Percentiles rank a stretch among this genome's conserved stretches.
Conservation (phyloP, 2,113 vertebrate genomes). For the Pseudorasbora parva region DNA sequence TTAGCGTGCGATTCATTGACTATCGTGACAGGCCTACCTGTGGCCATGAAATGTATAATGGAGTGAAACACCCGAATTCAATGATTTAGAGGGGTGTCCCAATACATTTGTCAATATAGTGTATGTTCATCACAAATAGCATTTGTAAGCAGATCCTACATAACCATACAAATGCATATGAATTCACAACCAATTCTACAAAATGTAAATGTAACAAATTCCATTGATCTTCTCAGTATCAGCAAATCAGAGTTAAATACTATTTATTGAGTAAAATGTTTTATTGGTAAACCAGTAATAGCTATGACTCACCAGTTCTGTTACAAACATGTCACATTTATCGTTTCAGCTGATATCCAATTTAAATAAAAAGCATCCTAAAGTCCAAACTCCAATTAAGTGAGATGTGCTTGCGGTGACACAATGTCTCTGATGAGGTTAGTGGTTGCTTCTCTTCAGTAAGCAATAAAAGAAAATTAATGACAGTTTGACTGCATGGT, state of each 20-base stretch:
- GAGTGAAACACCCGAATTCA: no score
- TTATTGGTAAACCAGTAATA: neutral
- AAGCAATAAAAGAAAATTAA: conserved; percentile 3
- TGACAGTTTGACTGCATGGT: neutral
- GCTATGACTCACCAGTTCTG: neutral
- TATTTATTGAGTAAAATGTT: no score
- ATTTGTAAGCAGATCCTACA: neutral
- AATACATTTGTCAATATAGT: no score
- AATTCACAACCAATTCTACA: neutral
- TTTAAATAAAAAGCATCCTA: neutral
- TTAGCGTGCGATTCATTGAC: no score
- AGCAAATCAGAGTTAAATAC: neutral
- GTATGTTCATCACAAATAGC: neutral
- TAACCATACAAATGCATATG: neutral
- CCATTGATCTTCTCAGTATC: neutral
- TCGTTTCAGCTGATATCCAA: neutral
- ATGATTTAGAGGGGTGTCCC: no score
- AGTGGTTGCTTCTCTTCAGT: conserved; percentile 24
- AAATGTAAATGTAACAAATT: neutral
- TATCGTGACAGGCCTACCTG: no score
- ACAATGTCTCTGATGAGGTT: conserved; percentile 26
- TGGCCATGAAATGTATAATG: no score
- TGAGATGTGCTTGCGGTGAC: neutral
- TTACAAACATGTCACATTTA: neutral
- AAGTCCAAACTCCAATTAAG: conserved; percentile 8